phyloP scores from a whole-genome alignment of 2,888 invertebrate genomes.

The Troides aeacus region DNA sequence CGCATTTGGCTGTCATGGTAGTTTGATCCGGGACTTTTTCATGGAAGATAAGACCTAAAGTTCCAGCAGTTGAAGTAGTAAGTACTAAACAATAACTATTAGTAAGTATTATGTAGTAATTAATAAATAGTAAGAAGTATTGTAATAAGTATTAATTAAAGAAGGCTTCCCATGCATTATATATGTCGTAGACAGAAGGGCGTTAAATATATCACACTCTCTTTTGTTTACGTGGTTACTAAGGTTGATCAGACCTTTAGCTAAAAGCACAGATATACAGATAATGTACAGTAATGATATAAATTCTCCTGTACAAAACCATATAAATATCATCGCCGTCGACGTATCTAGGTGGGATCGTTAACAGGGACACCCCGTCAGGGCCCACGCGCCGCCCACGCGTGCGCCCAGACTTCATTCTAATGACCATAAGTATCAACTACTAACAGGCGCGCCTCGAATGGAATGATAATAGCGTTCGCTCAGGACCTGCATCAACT shows the following conservation, averaged over 20 bases:
- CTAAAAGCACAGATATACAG: background rate
- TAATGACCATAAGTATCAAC: slow-evolving; percentile 27
- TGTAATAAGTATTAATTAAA: too few species aligned
- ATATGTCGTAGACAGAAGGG: too few species aligned
- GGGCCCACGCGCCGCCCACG: slow-evolving; percentile 27
- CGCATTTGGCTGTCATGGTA: too few species aligned
- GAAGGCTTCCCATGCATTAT: too few species aligned
- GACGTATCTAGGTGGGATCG: slow-evolving; percentile 23
- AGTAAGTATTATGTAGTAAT: too few species aligned
- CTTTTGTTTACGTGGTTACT: background rate
- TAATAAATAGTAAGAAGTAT: too few species aligned
- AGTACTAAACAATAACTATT: too few species aligned
- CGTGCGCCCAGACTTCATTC: slow-evolving; percentile 14
- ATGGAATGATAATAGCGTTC: slow-evolving; percentile 17
- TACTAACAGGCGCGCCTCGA: slow-evolving; percentile 25
- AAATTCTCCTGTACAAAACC: slow-evolving; percentile 14
- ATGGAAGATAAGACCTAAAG: too few species aligned
- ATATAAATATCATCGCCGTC: slow-evolving; percentile 25
- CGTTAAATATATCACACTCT: background rate
- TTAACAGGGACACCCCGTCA: slow-evolving; percentile 27
- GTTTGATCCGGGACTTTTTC: too few species aligned
- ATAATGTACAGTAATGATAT: slow-evolving; percentile 10
- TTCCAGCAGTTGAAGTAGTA: too few species aligned
- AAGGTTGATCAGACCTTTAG: background rate
- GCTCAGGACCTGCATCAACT: slow-evolving; percentile 1